Conservation (phyloP, 2,888 invertebrate species). For the Ennomos erosarius region DNA sequence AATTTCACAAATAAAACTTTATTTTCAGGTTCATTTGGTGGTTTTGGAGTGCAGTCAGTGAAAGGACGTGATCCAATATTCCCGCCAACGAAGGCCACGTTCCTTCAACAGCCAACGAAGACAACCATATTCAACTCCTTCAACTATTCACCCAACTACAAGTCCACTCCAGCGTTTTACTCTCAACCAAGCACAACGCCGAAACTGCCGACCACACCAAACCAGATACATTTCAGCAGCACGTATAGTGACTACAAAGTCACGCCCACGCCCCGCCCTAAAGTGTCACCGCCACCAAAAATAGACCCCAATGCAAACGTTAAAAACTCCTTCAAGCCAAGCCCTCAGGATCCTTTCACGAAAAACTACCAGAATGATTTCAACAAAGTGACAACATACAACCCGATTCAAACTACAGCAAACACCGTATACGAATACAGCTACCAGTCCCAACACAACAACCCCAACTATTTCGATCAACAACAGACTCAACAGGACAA, state of each 20-base stretch:
- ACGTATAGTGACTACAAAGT: conserved; percentile 71
- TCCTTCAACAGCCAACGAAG: conserved; percentile 69
- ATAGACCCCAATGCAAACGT: conserved; percentile 69
- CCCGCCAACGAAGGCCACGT: conserved; percentile 72
- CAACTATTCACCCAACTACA: conserved; percentile 69
- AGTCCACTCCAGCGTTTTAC: conserved; percentile 63
- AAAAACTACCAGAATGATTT: conserved; percentile 64
- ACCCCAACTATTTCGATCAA: conserved; percentile 58
- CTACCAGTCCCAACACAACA: conserved; percentile 63
- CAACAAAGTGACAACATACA: conserved; percentile 75
- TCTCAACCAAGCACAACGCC: conserved; percentile 64
- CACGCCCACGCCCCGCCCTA: conserved; percentile 77
- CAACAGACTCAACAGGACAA: conserved; percentile 49
- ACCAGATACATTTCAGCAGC: conserved; percentile 68
- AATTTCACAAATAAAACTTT: neutral
- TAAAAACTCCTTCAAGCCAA: conserved; percentile 72
- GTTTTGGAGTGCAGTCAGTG: conserved; percentile 84
- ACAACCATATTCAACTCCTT: conserved; percentile 75
- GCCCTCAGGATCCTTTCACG: conserved; percentile 77
- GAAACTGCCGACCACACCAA: conserved; percentile 64
- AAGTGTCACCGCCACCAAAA: conserved; percentile 65
- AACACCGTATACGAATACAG: conserved; percentile 63
- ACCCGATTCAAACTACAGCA: conserved; percentile 66
- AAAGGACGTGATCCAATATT: conserved; percentile 80
- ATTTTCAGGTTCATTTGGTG: conserved; percentile 82